Base-by-base conservation (phyloP, 2,797 vertebrate genomes). In the Simalia tracyae region DNA sequence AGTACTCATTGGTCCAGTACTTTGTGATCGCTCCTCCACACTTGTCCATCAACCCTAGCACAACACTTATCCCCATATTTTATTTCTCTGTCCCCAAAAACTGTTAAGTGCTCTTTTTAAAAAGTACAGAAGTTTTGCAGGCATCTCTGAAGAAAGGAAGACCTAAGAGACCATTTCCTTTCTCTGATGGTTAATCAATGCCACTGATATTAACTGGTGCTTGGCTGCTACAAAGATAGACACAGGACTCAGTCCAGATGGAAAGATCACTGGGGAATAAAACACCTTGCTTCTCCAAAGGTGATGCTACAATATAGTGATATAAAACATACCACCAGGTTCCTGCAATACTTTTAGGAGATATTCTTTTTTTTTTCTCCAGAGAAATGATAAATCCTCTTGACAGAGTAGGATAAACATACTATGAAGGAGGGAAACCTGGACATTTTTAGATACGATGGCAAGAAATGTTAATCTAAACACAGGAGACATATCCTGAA, bases 361-460 rank as follows among this genome's bases (percentile, higher is more conserved):
- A 93, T 60, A 50, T 88, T 72, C 14, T 63, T 66, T n/a, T 88
- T 76, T 31, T 66, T 91, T 76, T 57, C 1, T 36, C 64, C 90
- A 72, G n/a, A 76, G 81, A 86, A 90, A 64, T 86, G 31, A 76
- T 93, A 86, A 81, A 81, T 89, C 63, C 31, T 91, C 66, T 64
- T 81, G 92, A 81, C 84, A 63, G 11, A 91, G 42, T 91, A 91
- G 89, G 63, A 86, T 28, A 93, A 87, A 90, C 84, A 92, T 19
- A 61, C 63, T n/a, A 60, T 36, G 72, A 91, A 87, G 46, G 36
- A 93, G 31, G 36, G 56, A 87, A 91, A 93, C 26, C 86, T 88
- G 59, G 61, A 84, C 26, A 63, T 66, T 84, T 90, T 89, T 88
- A 59, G 50, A 2, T 10, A 60, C 42, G 26, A 85, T 50, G 66